Evolutionary conservation across 1,140 invertebrate species (phyloP).

Genomic region (Asbolus verrucosus): DNA sequence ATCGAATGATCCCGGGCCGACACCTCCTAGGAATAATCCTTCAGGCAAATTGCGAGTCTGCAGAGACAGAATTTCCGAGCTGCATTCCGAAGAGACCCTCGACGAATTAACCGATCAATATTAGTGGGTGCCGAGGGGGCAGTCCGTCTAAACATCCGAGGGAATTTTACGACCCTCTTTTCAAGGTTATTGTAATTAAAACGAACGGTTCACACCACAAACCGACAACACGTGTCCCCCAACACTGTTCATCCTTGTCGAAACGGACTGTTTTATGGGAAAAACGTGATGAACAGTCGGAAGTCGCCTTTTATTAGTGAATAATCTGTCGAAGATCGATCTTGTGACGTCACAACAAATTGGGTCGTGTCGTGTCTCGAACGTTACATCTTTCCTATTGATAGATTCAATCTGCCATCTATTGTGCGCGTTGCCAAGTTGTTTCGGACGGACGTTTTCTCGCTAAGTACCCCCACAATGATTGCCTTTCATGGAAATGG

Average conservation of each 20-base stretch:
- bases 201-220: not conserved
- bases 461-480: not conserved
- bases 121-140: not conserved
- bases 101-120: conserved; percentile 8
- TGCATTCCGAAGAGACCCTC: not conserved
- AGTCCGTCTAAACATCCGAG: conserved; percentile 18
- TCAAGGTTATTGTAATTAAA: conserved; percentile 22
- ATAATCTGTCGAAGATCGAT: conserved; percentile 17
- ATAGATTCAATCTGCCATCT: conserved; percentile 11
- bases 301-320: conserved; percentile 5
- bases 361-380: not conserved
- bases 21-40: too few relatives aligned
- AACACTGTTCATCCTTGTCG: not conserved
- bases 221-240: not conserved
- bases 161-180: conserved; percentile 5
- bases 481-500: not conserved
- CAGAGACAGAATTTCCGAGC: not conserved
- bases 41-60: too few relatives aligned
- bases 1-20: too few relatives aligned
- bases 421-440: conserved; percentile 1
- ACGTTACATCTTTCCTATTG: not conserved
- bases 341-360: not conserved
- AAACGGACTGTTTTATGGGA: not conserved
- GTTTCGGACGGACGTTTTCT: not conserved
- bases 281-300: not conserved